These are phyloP conservation scores for Polylopha cassiicola DNA, from an alignment of 2,888 invertebrate genomes.

Conservation along the genomic window DNA sequence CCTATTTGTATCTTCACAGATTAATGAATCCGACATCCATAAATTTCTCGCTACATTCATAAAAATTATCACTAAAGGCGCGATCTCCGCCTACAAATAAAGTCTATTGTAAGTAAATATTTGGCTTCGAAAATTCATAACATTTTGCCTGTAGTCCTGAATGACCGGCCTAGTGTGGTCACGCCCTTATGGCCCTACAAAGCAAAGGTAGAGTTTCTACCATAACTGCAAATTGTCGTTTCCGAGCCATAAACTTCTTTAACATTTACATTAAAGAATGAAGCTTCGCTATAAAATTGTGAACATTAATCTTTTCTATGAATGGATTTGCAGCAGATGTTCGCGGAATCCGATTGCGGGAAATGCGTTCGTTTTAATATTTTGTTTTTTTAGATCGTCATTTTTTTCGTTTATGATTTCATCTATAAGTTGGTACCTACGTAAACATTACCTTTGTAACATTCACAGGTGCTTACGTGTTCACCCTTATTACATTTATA, in stretches of 20 bases:
- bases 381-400: slow-evolving; percentile 27
- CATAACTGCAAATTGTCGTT: slow-evolving; percentile 71
- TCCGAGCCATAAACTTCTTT: slow-evolving; percentile 70
- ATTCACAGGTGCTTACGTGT: no score
- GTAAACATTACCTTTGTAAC: no score
- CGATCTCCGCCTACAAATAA: slow-evolving; percentile 24
- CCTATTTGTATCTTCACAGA: no score
- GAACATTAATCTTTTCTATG: slow-evolving; percentile 66
- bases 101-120: slow-evolving; percentile 67
- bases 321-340: slow-evolving; percentile 45
- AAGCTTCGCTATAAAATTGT: slow-evolving; percentile 30
- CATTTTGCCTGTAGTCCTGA: slow-evolving; percentile 46
- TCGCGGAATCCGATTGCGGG: slow-evolving; percentile 30
- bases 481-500: no score
- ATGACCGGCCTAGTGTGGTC: slow-evolving; percentile 45
- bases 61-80: slow-evolving; percentile 3
- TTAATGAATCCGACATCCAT: not conserved
- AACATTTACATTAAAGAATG: slow-evolving; percentile 49
- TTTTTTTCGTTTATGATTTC: no score
- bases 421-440: no score
- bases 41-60: slow-evolving; percentile 8
- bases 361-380: slow-evolving; percentile 39
- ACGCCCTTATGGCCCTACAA: slow-evolving; percentile 66
- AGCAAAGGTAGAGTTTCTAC: slow-evolving; percentile 41
- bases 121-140: slow-evolving; percentile 67